Evolutionary conservation across 2,888 invertebrate species (phyloP), one percentile per base, ranked within the genome.

Genomic region (Acholoe squamosa): DNA sequence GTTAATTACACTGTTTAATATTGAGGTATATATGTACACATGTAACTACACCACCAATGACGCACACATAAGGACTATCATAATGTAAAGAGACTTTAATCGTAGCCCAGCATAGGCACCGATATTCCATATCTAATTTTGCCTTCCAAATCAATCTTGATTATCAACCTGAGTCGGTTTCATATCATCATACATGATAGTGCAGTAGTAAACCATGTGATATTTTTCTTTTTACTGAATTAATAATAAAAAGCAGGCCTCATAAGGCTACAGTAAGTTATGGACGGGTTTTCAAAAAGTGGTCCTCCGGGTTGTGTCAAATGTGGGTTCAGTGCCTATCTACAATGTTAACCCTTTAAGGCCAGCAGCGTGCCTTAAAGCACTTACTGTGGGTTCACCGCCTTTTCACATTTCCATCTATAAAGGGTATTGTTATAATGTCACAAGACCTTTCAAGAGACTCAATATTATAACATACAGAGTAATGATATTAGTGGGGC

Each of bases 21-120:
- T 80, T 80, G 80, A 80, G 80, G 80, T 80, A 80, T 80, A 80
- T 80, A 80, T 76, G 31, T 16, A 80, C 80, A 80, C 22, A 33
- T 14, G 16, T 80, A 25, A 76, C 14, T 19, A 80, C 43, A 19
- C 80, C 14, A 80, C 33, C 31, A 3, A 22, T 80, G 80, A 80
- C 80, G 33, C 80, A 34, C 33, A 34, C 33, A 80, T 16, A 16
- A 80, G 33, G 71, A 71, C 71, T n/a, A 71, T 43, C 43, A 43
- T 43, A 61, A 61, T 61, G 61, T 28, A 71, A 71, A 28, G 71
- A 71, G 28, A 71, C 71, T 7, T 7, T 43, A 61, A 61, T 19
- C 61, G 61, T n/a, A 61, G n/a, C 61, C 14, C 61, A 10, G 43
- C 10, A 43, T 43, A 43, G 43, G 10, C 43, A 43, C 43, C 43